Percentiles rank a stretch among this genome's conserved stretches.
phyloP scores from a whole-genome alignment of 2,797 vertebrate genomes.

The Propithecus deckenii region DNA sequence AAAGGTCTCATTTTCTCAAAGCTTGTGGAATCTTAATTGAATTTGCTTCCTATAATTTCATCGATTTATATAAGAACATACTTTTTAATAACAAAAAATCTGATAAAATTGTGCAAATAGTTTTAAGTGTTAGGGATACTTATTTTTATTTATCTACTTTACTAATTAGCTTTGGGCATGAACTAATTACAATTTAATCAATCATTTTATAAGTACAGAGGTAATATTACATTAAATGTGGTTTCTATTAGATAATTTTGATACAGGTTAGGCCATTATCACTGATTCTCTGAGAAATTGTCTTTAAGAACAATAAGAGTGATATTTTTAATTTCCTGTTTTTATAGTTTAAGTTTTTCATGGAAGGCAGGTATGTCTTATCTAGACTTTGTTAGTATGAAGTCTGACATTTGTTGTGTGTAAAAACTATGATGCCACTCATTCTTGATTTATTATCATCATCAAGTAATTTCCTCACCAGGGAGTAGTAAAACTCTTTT shows the following conservation, averaged over 20 bases:
- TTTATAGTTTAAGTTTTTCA: background rate
- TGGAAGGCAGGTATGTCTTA: fast-evolving
- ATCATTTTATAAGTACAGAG: background rate
- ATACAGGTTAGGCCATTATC: background rate
- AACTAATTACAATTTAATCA: background rate
- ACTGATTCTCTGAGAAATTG: background rate
- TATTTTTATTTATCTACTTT: background rate
- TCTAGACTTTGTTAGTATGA: background rate
- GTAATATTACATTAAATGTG: background rate
- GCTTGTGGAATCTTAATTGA: background rate
- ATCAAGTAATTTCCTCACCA: background rate
- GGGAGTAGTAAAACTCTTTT: background rate
- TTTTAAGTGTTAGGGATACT: background rate
- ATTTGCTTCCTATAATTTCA: background rate
- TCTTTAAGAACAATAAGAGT: background rate
- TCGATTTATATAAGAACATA: background rate
- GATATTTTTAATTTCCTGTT: background rate
- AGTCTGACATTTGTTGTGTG: background rate
- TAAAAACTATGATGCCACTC: background rate
- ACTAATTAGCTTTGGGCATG: background rate
- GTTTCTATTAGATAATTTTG: background rate
- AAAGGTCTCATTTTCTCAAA: background rate
- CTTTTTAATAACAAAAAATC: background rate
- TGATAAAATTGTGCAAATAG: background rate
- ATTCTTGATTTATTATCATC: background rate